phyloP scores from a whole-genome alignment of 2,888 invertebrate species.

The Aproaerema taeniolella region DNA sequence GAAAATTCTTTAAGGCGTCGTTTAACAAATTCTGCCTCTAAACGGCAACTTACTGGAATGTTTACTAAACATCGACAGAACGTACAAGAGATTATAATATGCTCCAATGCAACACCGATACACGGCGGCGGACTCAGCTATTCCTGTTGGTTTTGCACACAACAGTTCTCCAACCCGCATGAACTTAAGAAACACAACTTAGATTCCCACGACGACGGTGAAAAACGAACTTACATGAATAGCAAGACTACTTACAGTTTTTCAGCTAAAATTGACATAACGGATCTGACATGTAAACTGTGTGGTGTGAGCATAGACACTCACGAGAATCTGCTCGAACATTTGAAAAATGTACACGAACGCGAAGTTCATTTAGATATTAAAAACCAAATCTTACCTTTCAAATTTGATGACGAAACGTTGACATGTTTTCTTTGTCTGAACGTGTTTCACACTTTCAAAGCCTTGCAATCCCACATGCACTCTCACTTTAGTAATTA shows the following conservation, averaged over 20 bases:
- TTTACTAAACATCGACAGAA: slow-evolving; percentile 3
- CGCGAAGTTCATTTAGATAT: slow-evolving; percentile 27
- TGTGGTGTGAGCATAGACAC: slow-evolving; percentile 10
- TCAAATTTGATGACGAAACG: slow-evolving; percentile 34
- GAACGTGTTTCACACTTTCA: slow-evolving; percentile 28
- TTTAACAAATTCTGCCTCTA: no score
- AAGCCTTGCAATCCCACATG: slow-evolving; percentile 53
- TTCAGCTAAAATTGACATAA: slow-evolving; percentile 33
- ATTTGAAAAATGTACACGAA: slow-evolving; percentile 25
- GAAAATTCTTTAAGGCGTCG: no score
- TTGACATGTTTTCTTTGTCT: slow-evolving; percentile 26
- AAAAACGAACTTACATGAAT: background rate
- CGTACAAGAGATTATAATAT: slow-evolving; percentile 10
- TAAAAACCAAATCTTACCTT: slow-evolving; percentile 37
- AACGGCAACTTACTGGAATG: no score
- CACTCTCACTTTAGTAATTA: slow-evolving; percentile 52
- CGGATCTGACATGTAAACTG: slow-evolving; percentile 19
- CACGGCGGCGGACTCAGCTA: slow-evolving; percentile 25
- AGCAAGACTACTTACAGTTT: background rate
- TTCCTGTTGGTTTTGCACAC: slow-evolving; percentile 27
- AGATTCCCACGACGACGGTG: background rate
- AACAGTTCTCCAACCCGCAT: slow-evolving; percentile 22
- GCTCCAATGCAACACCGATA: slow-evolving; percentile 24
- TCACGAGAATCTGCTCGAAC: slow-evolving; percentile 11
- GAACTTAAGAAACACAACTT: slow-evolving; percentile 27